These are phyloP conservation scores for Andrena bucephala DNA, from an alignment of 2,888 invertebrate species.

Conservation along the genomic window DNA sequence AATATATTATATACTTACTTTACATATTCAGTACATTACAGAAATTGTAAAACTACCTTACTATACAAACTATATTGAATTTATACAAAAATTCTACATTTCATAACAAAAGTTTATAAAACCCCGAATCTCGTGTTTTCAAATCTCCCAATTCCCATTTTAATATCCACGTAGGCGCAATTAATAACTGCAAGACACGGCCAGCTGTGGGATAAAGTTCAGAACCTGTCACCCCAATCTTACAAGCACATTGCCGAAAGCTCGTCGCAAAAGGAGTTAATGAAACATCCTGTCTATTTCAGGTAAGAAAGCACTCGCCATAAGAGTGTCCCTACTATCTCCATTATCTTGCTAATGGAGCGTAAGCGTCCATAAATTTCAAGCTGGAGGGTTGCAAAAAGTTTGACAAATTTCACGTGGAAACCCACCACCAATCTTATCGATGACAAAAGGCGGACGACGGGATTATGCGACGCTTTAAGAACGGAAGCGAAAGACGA, in stretches of 20 bases:
- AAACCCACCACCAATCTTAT: not conserved
- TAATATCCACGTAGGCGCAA: too few species aligned
- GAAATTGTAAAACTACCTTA: too few species aligned
- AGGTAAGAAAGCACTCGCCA: not conserved
- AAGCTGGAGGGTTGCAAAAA: not conserved
- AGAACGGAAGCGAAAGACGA: not conserved
- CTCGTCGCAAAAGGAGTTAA: not conserved
- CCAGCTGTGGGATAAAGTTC: too few species aligned
- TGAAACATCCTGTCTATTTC: not conserved
- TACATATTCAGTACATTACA: too few species aligned
- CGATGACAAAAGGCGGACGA: not conserved
- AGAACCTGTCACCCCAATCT: too few species aligned
- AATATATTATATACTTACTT: too few species aligned
- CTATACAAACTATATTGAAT: too few species aligned
- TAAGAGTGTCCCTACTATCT: not conserved
- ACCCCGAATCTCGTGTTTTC: too few species aligned
- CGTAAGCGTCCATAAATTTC: conserved; percentile 30
- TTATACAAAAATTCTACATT: too few species aligned
- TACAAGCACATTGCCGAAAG: not conserved
- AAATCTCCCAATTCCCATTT: too few species aligned
- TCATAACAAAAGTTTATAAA: too few species aligned
- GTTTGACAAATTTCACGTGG: conserved; percentile 4
- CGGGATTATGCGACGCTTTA: conserved; percentile 1
- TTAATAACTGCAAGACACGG: too few species aligned
- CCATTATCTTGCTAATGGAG: conserved; percentile 6